A percentile compares a stretch with the other conserved stretches of the same genome.
phyloP scores from a whole-genome alignment of 2,888 invertebrate species.

The Tryphoninae sp. region DNA sequence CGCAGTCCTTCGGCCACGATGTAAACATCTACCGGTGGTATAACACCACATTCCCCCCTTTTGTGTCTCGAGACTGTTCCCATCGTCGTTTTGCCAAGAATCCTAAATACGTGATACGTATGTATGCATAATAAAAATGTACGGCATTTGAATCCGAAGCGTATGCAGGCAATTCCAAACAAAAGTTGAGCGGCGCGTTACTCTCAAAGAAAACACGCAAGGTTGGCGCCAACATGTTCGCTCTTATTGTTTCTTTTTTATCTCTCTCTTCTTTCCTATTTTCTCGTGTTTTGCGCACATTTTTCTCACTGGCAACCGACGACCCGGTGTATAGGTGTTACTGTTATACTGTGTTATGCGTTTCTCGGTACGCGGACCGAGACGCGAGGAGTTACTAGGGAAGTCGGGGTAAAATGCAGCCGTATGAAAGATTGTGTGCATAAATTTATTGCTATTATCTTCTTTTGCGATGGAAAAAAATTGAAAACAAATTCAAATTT shows the following conservation, averaged over 20 bases:
- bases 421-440: background rate
- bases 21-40: constrained; percentile 8
- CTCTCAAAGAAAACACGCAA: constrained; percentile 53
- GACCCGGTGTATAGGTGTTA: background rate
- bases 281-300: constrained; percentile 40
- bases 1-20: background rate
- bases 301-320: constrained; percentile 40
- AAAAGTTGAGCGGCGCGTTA: constrained; percentile 28
- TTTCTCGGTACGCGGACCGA: constrained; percentile 9
- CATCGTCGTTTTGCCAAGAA: constrained; percentile 43
- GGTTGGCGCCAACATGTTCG: constrained; percentile 21
- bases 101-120: background rate
- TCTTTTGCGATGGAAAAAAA: background rate
- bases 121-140: constrained; percentile 24
- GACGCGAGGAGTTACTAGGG: background rate
- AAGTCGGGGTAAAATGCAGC: background rate
- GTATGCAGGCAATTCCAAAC: constrained; percentile 28
- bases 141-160: background rate
- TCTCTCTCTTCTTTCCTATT: constrained; percentile 30
- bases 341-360: background rate
- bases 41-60: constrained; percentile 31
- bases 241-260: background rate
- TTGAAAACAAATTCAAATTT: background rate
- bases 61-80: constrained; percentile 47
- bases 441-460: no score